Conservation (phyloP, 2,113 vertebrate species). For the Eulemur rufifrons region DNA sequence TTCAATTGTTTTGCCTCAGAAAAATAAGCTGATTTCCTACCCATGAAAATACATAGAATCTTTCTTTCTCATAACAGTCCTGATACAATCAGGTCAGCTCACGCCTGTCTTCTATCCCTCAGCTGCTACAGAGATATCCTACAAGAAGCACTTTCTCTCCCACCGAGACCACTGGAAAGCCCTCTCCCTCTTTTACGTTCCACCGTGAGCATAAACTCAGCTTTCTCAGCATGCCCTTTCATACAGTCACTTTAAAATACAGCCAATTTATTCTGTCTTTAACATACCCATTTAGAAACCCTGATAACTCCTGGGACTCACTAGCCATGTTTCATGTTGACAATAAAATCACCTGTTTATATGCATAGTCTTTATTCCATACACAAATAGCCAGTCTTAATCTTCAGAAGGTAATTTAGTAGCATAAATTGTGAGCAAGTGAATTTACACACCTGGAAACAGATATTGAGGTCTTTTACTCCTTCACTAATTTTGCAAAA, state of each 20-base stretch:
- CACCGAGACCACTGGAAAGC: rapidly evolving
- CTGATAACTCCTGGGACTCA: not conserved
- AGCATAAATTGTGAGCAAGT: not conserved
- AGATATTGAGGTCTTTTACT: not conserved
- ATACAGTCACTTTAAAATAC: not conserved
- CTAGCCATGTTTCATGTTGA: not conserved
- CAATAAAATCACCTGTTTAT: conserved; percentile 22
- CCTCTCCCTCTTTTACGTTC: rapidly evolving
- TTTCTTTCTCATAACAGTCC: not conserved
- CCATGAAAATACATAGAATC: not conserved
- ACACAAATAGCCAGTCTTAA: not conserved
- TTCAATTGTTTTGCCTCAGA: not conserved
- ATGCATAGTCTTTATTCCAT: not conserved
- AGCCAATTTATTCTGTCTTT: not conserved
- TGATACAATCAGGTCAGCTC: rapidly evolving
- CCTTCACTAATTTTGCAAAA: not conserved
- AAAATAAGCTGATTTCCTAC: not conserved
- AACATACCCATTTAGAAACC: not conserved
- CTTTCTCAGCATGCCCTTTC: not conserved
- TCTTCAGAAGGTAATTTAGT: conserved; percentile 24
- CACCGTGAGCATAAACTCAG: not conserved
- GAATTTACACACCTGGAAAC: not conserved
- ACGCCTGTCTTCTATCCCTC: rapidly evolving
- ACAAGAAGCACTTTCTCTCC: not conserved
- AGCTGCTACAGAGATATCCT: rapidly evolving